Evolutionary conservation across 1,140 invertebrate genomes (phyloP), one percentile per base, ranked within the genome.

Genomic region (Drosophila guanche): DNA sequence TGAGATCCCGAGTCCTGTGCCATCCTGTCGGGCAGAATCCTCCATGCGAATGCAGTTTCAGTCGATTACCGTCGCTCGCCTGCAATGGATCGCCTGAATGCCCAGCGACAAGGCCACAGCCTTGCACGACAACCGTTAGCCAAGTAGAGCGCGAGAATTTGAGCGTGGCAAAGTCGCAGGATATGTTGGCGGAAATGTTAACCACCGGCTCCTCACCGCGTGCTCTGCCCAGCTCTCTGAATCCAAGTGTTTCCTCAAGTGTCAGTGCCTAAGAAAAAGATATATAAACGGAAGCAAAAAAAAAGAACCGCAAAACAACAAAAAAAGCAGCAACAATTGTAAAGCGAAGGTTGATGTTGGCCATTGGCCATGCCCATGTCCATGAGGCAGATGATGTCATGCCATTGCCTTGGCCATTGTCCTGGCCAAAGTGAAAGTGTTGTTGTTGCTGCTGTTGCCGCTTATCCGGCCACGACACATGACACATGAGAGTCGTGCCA

Each of bases 321-420:
- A 43, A 48, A 46, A 57, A 20, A 20, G 16, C 16, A 20, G 16
- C n/a, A 46, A 33, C 33, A 37, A 33, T 41, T 52, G 40, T 54
- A 70, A 62, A 65, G 51, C 46, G 66, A 55, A 78, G 52, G 53
- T 70, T 63, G 57, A 68, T 78, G 67, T 72, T 74, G 80, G 62
- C 54, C 55, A 42, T 12, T 52, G 42, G 54, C 29, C 33, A 37
- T 37, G 33, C 33, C 33, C 33, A 37, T 10, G 29, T 8, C 29
- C 29, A 50, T 51, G 70, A 52, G 71, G 62, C 65, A 88, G 81
- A 78, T 86, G 81, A 86, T 86, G 78, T 86, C 83, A 86, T 79
- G 69, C 50, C 69, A 43, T 63, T 77, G 51, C 67, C 57, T 51
- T 57, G 51, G 54, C 33, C 58, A 65, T 63, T 77, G 51, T 70